Percentiles rank a stretch among this genome's conserved stretches.
These are phyloP conservation scores for Scarus forsteni DNA, from an alignment of 2,797 vertebrate genomes.

Conservation along the genomic window DNA sequence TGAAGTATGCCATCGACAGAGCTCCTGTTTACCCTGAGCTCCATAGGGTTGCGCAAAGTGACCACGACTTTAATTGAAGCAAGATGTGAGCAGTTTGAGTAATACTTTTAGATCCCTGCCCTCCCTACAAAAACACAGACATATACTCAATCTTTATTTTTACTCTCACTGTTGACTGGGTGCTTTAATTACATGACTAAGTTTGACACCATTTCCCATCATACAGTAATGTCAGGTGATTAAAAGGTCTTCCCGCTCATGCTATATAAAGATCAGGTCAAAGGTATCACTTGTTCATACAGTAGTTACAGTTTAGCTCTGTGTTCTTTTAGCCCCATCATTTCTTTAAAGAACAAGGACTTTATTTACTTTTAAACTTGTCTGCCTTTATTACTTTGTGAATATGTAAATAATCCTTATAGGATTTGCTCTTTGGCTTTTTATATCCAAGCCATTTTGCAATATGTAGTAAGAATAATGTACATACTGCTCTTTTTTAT, in stretches of 20 bases:
- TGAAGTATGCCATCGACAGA: constrained; percentile 67
- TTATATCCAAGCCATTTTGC: too few species aligned
- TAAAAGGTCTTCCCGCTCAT: constrained; percentile 55
- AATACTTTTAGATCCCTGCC: constrained; percentile 68
- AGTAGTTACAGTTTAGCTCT: too few species aligned
- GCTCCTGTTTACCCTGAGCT: constrained; percentile 80
- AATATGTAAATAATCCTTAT: too few species aligned
- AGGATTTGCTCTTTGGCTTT: too few species aligned
- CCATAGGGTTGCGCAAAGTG: constrained; percentile 76
- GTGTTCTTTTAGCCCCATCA: too few species aligned
- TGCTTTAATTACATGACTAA: constrained; percentile 70
- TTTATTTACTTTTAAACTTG: too few species aligned
- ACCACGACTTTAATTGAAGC: constrained; percentile 78
- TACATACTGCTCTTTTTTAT: too few species aligned
- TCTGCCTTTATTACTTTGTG: too few species aligned
- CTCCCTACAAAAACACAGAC: constrained; percentile 58
- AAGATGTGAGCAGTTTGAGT: constrained; percentile 78
- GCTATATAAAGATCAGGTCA: constrained; percentile 41
- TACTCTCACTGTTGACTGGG: constrained; percentile 67
- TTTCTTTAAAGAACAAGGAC: too few species aligned
- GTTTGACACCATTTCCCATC: constrained; percentile 73
- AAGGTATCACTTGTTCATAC: not conserved
- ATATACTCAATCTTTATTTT: constrained; percentile 22
- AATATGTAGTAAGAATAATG: too few species aligned
- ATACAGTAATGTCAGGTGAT: constrained; percentile 54